A percentile compares a stretch with the other conserved stretches of the same genome.
These are phyloP conservation scores for Cataglyphis albicans DNA, from an alignment of 2,888 invertebrate species.

Conservation along the genomic window DNA sequence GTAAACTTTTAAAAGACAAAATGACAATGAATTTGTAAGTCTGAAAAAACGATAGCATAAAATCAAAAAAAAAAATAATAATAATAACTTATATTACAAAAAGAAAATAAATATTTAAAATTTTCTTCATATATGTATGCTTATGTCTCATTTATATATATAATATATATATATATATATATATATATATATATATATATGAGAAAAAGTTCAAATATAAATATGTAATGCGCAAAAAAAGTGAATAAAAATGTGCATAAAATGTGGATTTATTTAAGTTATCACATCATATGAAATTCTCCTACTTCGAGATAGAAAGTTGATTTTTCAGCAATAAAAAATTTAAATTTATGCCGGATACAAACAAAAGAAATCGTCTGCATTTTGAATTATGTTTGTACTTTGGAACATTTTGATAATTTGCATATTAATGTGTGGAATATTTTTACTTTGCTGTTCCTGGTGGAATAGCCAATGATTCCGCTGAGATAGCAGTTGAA, in stretches of 20 bases:
- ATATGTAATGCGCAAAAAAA: neutral
- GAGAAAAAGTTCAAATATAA: neutral
- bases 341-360: constrained; percentile 42
- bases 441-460: neutral
- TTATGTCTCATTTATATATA: neutral
- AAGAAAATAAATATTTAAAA: neutral
- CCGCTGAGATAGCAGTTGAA: neutral
- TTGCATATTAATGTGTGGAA: constrained; percentile 36
- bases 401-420: constrained; percentile 24
- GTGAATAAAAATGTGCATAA: constrained; percentile 14
- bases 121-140: neutral
- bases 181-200: neutral
- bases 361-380: constrained; percentile 28
- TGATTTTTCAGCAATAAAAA: constrained; percentile 45
- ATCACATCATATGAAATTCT: constrained; percentile 28
- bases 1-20: neutral
- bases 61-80: neutral
- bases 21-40: neutral
- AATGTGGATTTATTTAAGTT: constrained; percentile 38
- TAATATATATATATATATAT: no score
- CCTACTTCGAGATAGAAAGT: constrained; percentile 24
- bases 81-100: neutral
- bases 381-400: constrained; percentile 18
- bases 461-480: neutral
- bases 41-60: neutral